Evolutionary conservation across 2,888 invertebrate species (phyloP).

Genomic region (Rapana venosa): DNA sequence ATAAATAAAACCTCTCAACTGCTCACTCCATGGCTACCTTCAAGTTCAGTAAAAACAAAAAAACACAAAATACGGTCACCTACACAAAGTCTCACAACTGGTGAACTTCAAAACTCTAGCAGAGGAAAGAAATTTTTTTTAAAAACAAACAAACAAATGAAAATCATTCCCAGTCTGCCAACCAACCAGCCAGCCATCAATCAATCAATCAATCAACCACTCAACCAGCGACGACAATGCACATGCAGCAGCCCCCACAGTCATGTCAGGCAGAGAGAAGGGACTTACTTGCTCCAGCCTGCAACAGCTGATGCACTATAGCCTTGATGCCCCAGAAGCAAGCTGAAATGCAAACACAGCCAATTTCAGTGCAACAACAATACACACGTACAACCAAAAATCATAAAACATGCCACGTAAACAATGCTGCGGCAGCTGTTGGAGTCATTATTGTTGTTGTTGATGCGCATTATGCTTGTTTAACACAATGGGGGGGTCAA

Average conservation of each 20-base stretch:
- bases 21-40: neutral
- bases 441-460: neutral
- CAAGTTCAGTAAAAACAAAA: too few species aligned
- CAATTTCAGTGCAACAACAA: neutral
- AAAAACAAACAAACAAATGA: too few species aligned
- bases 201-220: constrained; percentile 39
- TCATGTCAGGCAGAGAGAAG: neutral
- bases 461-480: neutral
- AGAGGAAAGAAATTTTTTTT: too few species aligned
- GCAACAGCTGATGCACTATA: constrained; percentile 66
- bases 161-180: neutral
- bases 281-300: constrained; percentile 64
- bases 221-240: neutral
- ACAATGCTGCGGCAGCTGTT: neutral
- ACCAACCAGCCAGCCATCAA: neutral
- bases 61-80: too few species aligned
- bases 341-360: constrained; percentile 60
- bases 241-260: neutral
- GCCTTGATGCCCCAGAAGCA: constrained; percentile 76
- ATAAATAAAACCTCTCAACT: neutral
- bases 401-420: neutral
- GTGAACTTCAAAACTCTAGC: too few species aligned
- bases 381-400: neutral
- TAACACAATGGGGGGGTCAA: too few species aligned
- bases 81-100: too few species aligned